Conservation (phyloP, 1,140 invertebrate genomes). For the Pseudomyrmex gracilis region DNA sequence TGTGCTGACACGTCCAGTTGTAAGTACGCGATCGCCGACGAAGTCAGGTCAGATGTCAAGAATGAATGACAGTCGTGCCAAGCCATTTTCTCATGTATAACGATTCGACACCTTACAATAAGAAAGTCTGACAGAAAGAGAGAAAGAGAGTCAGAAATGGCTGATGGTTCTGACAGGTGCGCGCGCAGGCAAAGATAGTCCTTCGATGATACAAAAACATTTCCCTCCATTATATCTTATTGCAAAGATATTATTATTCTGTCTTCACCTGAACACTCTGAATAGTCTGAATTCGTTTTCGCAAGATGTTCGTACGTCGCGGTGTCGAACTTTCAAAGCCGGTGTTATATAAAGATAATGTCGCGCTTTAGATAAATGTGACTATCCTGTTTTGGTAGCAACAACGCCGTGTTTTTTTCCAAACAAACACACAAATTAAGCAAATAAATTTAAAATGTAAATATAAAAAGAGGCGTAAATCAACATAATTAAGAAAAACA, state of each 20-base stretch:
- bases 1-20: conserved; percentile 38
- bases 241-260: conserved; percentile 67
- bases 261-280: conserved; percentile 63
- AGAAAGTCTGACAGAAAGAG: conserved; percentile 16
- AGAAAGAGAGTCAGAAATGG: conserved; percentile 44
- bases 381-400: too few relatives aligned
- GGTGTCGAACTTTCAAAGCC: conserved; percentile 21
- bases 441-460: conserved; percentile 1
- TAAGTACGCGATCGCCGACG: conserved; percentile 53
- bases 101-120: conserved; percentile 28
- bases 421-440: too few relatives aligned
- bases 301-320: conserved; percentile 16
- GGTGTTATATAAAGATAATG: neutral
- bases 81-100: conserved; percentile 55
- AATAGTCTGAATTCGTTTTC: conserved; percentile 59
- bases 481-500: neutral
- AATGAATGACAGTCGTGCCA: conserved; percentile 41
- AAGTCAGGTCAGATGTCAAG: conserved; percentile 44
- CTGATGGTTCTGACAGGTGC: conserved; percentile 63
- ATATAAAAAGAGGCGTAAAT: neutral
- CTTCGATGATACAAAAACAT: conserved; percentile 57
- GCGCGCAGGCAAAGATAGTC: conserved; percentile 53
- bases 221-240: conserved; percentile 62
- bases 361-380: conserved; percentile 11
- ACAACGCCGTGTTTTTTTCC: too few relatives aligned